A percentile compares a stretch with the other conserved stretches of the same genome.
Evolutionary conservation across 2,797 vertebrate species (phyloP).

Genomic region (Dipus sagitta): DNA sequence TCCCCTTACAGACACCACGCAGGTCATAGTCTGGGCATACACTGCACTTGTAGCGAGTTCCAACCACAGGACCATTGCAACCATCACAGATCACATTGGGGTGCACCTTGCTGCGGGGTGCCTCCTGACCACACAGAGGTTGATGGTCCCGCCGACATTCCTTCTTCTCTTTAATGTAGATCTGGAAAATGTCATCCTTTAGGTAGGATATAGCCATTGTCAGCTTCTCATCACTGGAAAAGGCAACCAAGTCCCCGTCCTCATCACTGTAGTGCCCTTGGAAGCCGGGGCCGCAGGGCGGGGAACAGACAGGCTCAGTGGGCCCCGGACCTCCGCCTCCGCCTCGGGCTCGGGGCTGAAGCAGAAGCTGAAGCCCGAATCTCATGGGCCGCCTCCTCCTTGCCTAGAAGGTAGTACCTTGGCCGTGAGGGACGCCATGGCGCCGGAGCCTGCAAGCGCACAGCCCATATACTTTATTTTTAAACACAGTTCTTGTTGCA

Average conservation of each 20-base stretch:
- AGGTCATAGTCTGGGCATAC: constrained; percentile 96
- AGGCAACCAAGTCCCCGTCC: constrained; percentile 96
- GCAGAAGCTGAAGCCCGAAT: too few species aligned
- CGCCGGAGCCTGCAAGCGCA: too few species aligned
- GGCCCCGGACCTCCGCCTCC: too few species aligned
- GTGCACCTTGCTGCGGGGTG: constrained; percentile 88
- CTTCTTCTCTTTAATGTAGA: constrained; percentile 97
- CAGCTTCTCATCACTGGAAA: constrained; percentile 96
- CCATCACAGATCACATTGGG: constrained; percentile 94
- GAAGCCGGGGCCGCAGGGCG: not conserved
- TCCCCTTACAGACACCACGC: constrained; percentile 93
- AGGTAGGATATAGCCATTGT: constrained; percentile 93
- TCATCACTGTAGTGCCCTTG: constrained; percentile 87
- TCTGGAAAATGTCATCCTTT: constrained; percentile 93
- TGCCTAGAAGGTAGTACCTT: too few species aligned
- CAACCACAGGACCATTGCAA: constrained; percentile 93
- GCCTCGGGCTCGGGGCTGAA: too few species aligned
- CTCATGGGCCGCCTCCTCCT: too few species aligned
- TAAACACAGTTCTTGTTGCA: too few species aligned
- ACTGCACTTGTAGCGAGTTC: constrained; percentile 96
- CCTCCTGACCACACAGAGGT: constrained; percentile 90
- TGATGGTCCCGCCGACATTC: constrained; percentile 95
- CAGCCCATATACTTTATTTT: too few species aligned
- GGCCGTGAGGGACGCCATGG: too few species aligned
- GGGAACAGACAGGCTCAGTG: too few species aligned